These are phyloP conservation scores for Allophyes oxyacanthae DNA, from an alignment of 2,888 invertebrate genomes.

Conservation along the genomic window DNA sequence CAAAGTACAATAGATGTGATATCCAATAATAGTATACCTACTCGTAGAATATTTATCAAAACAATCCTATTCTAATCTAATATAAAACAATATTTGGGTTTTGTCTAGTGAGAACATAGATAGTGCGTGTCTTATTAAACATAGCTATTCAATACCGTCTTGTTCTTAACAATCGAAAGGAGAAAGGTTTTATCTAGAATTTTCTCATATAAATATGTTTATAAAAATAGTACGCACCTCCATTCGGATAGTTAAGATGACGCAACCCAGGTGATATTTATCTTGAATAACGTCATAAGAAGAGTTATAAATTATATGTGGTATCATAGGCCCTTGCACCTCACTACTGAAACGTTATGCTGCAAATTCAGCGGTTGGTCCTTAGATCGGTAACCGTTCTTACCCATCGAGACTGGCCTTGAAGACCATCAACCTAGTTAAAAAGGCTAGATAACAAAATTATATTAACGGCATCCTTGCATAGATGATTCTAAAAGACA, in stretches of 20 bases:
- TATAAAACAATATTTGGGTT: conserved; percentile 17
- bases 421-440: too few relatives aligned
- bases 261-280: not conserved
- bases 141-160: conserved; percentile 7
- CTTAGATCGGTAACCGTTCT: too few relatives aligned
- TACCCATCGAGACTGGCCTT: too few relatives aligned
- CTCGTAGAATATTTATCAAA: conserved; percentile 19
- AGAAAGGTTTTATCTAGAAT: not conserved
- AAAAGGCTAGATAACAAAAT: too few relatives aligned
- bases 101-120: conserved; percentile 6
- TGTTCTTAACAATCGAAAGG: conserved; percentile 22
- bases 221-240: not conserved
- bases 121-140: conserved; percentile 9
- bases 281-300: not conserved
- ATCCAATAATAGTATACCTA: conserved; percentile 11
- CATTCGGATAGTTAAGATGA: conserved; percentile 2
- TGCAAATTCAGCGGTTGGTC: too few relatives aligned
- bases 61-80: conserved; percentile 19
- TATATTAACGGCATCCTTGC: too few relatives aligned
- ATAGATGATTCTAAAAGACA: too few relatives aligned
- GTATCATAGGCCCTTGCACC: not conserved
- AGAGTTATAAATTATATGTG: not conserved
- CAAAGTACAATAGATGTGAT: conserved; percentile 1
- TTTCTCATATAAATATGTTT: conserved; percentile 10
- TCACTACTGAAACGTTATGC: too few relatives aligned